Percentiles rank a stretch among this genome's conserved stretches.
Evolutionary conservation across 2,888 invertebrate genomes (phyloP).

Genomic region (Sesia apiformis): DNA sequence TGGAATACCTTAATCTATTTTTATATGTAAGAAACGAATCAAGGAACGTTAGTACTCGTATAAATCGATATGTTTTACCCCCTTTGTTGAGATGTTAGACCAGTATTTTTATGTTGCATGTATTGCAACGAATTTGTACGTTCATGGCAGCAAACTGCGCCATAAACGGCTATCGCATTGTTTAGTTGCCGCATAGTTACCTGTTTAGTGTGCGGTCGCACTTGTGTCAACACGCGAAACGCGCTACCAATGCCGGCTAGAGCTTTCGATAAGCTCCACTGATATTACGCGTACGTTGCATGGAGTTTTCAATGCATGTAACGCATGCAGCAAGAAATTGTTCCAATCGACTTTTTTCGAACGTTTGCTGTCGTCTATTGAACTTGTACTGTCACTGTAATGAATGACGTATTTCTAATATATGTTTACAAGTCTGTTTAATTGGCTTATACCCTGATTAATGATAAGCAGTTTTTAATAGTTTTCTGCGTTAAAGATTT

Average conservation of each 20-base stretch:
- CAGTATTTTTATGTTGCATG: background rate
- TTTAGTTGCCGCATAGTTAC: conserved; percentile 24
- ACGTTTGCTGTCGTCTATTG: too few relatives aligned
- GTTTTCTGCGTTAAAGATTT: too few relatives aligned
- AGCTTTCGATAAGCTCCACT: conserved; percentile 2
- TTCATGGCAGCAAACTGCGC: conserved; percentile 1
- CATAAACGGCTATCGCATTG: conserved; percentile 11
- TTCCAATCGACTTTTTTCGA: too few relatives aligned
- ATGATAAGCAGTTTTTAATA: too few relatives aligned
- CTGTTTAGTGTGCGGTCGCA: conserved; percentile 19
- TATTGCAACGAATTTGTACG: background rate
- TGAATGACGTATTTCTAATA: too few relatives aligned
- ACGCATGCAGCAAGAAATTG: too few relatives aligned
- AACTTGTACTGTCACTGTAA: too few relatives aligned
- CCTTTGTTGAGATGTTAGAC: background rate
- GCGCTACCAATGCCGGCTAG: conserved; percentile 15
- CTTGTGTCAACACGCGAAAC: conserved; percentile 52
- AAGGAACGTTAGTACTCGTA: background rate
- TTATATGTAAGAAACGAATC: background rate
- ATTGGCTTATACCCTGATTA: too few relatives aligned
- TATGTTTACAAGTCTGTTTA: too few relatives aligned
- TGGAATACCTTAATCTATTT: background rate
- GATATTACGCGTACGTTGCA: background rate
- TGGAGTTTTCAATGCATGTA: background rate
- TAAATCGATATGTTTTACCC: background rate